Conservation (phyloP, 2,888 invertebrate species). For the Epinotia demarniana region DNA sequence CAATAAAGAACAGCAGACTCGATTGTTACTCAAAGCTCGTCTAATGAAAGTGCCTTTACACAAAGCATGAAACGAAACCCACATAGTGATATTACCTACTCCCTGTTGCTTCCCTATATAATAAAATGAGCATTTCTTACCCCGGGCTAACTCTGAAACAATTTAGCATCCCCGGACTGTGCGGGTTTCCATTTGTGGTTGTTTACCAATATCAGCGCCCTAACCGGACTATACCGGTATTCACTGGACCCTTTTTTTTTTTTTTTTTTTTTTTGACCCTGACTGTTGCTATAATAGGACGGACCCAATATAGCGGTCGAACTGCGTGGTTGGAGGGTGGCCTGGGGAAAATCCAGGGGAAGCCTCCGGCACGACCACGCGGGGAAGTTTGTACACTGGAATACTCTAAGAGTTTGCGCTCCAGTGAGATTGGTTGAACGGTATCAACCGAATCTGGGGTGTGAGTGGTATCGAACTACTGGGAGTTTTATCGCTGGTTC, state of each 20-base stretch:
- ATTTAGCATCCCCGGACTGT: conserved; percentile 34
- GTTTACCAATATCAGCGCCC: conserved; percentile 41
- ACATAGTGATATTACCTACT: not conserved
- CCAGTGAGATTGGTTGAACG: no score
- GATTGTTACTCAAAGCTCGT: not conserved
- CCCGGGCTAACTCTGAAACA: conserved; percentile 27
- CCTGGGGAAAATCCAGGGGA: no score
- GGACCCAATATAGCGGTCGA: no score
- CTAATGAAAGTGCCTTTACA: not conserved
- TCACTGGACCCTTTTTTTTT: conserved; percentile 16
- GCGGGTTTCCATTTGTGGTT: conserved; percentile 43
- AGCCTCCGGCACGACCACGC: no score
- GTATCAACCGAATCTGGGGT: no score
- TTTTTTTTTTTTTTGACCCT: no score
- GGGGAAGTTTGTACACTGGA: no score
- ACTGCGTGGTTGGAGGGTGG: no score
- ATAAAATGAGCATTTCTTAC: conserved; percentile 30
- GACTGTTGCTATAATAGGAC: no score
- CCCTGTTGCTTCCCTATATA: not conserved
- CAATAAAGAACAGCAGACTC: not conserved
- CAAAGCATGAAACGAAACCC: not conserved
- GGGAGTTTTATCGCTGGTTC: no score
- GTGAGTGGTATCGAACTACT: no score
- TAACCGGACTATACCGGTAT: conserved; percentile 42
- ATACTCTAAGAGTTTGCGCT: no score